phyloP scores from a whole-genome alignment of 2,888 invertebrate genomes.

The Chironomus riparius region DNA sequence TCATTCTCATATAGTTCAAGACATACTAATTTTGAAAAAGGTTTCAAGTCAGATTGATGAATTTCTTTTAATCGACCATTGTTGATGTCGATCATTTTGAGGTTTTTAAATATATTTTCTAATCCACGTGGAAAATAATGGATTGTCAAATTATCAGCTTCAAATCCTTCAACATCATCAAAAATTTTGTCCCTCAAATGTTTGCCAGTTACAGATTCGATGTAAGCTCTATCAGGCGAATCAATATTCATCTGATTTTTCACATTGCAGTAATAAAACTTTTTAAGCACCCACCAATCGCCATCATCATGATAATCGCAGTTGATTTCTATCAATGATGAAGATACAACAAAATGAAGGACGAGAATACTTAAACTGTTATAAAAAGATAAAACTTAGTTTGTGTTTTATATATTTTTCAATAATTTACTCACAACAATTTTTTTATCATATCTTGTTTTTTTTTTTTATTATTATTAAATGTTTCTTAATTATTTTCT shows the following conservation, averaged over 20 bases:
- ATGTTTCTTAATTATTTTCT: not conserved
- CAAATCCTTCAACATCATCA: not conserved
- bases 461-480: no score
- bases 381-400: not conserved
- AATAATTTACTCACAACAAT: not conserved
- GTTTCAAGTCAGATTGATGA: not conserved
- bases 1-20: not conserved
- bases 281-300: not conserved
- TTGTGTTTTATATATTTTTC: not conserved
- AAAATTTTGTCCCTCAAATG: not conserved
- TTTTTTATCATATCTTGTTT: not conserved
- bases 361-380: not conserved
- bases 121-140: not conserved
- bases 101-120: not conserved
- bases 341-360: not conserved
- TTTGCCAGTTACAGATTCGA: not conserved
- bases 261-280: not conserved
- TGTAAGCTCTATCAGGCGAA: not conserved
- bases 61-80: not conserved
- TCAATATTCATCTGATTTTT: not conserved
- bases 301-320: not conserved
- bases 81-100: not conserved
- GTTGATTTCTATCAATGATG: not conserved
- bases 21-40: not conserved
- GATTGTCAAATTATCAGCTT: not conserved